phyloP scores from a whole-genome alignment of 2,797 vertebrate species.

The Pachyuromys duprasi region DNA sequence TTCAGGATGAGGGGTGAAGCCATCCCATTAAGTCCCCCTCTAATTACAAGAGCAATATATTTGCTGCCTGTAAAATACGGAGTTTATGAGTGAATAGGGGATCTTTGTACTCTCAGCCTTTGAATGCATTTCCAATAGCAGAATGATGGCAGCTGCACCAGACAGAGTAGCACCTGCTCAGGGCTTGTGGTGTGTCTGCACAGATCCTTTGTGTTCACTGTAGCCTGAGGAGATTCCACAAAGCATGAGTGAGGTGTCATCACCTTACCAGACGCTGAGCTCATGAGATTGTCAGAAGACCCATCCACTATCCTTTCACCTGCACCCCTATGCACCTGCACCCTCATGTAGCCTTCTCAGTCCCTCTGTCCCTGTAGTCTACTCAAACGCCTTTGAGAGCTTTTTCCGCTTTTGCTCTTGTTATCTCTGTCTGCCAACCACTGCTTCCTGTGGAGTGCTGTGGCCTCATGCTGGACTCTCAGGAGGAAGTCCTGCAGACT shows the following conservation, averaged over 20 bases:
- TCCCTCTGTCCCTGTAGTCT: background rate
- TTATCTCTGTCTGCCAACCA: background rate
- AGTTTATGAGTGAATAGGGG: background rate
- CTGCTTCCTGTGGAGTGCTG: background rate
- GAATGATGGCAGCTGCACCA: background rate
- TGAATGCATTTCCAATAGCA: background rate
- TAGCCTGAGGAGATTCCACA: background rate
- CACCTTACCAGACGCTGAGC: background rate
- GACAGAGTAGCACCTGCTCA: background rate
- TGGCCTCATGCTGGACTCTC: background rate
- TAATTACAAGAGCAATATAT: background rate
- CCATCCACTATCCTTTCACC: rapidly evolving
- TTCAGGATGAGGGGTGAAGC: background rate
- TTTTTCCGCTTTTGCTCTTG: background rate
- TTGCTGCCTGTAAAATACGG: background rate
- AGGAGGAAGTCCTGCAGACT: background rate
- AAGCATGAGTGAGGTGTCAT: background rate
- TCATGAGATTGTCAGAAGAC: rapidly evolving
- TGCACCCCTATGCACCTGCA: rapidly evolving
- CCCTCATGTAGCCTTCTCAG: rapidly evolving
- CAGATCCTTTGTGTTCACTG: background rate
- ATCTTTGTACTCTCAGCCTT: background rate
- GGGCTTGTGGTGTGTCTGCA: background rate
- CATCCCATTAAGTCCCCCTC: background rate
- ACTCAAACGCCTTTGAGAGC: background rate